Conservation (phyloP, 2,113 vertebrate genomes). For the Dipodomys ordii region DNA sequence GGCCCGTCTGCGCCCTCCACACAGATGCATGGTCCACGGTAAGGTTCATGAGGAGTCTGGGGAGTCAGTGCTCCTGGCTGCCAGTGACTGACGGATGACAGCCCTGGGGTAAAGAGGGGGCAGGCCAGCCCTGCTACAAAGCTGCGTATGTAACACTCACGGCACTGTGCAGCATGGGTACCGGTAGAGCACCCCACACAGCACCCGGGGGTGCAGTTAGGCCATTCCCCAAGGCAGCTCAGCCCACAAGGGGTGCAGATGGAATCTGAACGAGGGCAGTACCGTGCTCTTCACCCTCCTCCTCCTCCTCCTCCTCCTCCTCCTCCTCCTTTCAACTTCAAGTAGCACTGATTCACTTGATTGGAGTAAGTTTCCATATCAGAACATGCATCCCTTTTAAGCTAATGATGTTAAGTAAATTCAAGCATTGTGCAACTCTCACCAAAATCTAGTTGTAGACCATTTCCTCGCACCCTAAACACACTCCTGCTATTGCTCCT, state of each 20-base stretch:
- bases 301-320: background rate
- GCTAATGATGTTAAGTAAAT: background rate
- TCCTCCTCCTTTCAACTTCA: background rate
- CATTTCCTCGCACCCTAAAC: background rate
- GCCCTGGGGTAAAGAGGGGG: no score
- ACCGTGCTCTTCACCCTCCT: accelerated
- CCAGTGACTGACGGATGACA: accelerated
- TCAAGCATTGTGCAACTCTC: background rate
- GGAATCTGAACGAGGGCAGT: accelerated
- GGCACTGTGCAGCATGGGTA: no score
- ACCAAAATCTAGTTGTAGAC: no score
- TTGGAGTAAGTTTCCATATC: background rate
- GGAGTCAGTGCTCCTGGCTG: background rate
- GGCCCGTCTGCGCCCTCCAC: background rate
- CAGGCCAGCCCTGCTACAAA: no score
- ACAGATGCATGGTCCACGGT: background rate
- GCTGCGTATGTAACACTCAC: no score
- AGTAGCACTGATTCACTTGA: background rate
- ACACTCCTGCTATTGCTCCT: background rate
- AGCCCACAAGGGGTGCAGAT: accelerated
- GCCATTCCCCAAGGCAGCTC: accelerated
- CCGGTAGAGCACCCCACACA: no score
- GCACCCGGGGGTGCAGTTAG: no score
- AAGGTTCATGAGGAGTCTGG: accelerated
- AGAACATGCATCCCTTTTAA: background rate